These are phyloP conservation scores for Microcaecilia unicolor DNA, from an alignment of 2,797 vertebrate genomes.

Conservation along the genomic window DNA sequence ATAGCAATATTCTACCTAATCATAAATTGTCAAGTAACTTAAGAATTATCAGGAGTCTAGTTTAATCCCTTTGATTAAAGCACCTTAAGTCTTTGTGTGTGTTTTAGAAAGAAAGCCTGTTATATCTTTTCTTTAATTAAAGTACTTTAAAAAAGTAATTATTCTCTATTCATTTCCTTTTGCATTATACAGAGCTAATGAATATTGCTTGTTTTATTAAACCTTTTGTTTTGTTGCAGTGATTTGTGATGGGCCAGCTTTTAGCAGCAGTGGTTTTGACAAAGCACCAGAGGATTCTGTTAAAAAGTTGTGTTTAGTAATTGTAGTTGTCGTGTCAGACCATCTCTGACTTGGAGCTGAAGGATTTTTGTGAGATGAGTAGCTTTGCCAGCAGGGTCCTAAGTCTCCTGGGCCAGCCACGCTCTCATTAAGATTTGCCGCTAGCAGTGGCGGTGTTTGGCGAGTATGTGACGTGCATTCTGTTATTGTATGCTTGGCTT, in stretches of 20 bases:
- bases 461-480: conserved; percentile 80
- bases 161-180: conserved; percentile 24
- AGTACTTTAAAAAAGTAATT: conserved; percentile 26
- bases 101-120: conserved; percentile 9
- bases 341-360: conserved; percentile 72
- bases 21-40: accelerated
- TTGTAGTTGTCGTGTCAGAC: conserved; percentile 67
- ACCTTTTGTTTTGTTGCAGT: conserved; percentile 62
- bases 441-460: conserved; percentile 74
- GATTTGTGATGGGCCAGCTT: conserved; percentile 53
- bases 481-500: conserved; percentile 77
- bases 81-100: neutral
- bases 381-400: conserved; percentile 73
- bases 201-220: conserved; percentile 59
- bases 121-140: conserved; percentile 26
- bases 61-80: neutral
- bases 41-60: accelerated
- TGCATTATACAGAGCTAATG: conserved; percentile 28
- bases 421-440: conserved; percentile 77
- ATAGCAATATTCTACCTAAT: accelerated
- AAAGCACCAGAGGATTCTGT: conserved; percentile 86
- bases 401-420: conserved; percentile 72
- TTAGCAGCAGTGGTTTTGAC: conserved; percentile 69
- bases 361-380: conserved; percentile 75
- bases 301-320: conserved; percentile 70